Base-by-base conservation (phyloP, 2,888 invertebrate genomes). In the Hypsopygia costalis region DNA sequence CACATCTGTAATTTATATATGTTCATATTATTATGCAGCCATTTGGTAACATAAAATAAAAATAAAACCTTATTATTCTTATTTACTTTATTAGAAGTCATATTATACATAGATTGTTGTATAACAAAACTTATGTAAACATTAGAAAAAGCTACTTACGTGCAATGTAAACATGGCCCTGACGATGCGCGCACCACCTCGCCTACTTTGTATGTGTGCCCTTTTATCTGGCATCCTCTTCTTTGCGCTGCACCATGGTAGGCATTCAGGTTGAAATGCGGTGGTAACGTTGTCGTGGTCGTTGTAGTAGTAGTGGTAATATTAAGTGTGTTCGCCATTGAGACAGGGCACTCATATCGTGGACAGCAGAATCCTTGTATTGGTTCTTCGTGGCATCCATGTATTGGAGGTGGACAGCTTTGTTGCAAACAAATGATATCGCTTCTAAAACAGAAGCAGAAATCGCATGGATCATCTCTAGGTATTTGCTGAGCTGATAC, bases 391-490 rank as follows among this genome's bases (percentile, higher is more conserved):
- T 95, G 95, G 65, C 97, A 98, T 43, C 95, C 95, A 36, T 94
- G 93, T 61, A 97, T 97, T 29, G 97, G 97, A 36, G 97, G 97
- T 38, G 97, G 97, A 82, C 97, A 98, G 64, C 97, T 97, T 81
- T 98, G 97, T 81, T 97, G 97, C 52, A 97, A 89, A 62, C 97
- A 98, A 66, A 98, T 97, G 61, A 98, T 97, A 70, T 97, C 97
- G 74, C 97, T 96, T 78, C 97, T 92, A 91, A 97, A 98, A 90
- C 97, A 98, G 93, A 98, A 97, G 82, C 97, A 98, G 90, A 97
- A 98, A 73, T 97, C 97, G 75, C 97, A 98, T 12, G 97, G 97
- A 87, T 98, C 97, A 59, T 97, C 96, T 58, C 97, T 91, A 29
- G 97, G 97, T 64, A 98, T 97, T 86, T 98, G 97, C 82, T 97